Percentiles rank a stretch among this genome's conserved stretches.
Conservation (phyloP, 2,797 vertebrate species). For the Aplochiton taeniatus region DNA sequence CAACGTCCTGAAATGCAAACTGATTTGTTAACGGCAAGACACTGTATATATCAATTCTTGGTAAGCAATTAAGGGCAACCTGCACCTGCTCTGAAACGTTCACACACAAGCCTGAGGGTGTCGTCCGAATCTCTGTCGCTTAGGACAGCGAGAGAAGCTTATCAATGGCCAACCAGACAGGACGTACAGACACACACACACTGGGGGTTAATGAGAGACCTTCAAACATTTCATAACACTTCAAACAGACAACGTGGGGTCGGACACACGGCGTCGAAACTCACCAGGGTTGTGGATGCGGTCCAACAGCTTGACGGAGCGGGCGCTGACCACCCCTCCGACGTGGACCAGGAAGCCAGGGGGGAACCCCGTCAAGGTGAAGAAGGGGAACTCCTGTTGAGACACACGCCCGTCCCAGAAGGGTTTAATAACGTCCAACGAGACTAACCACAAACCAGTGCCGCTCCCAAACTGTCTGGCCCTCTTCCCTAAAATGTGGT, state of each 20-base stretch:
- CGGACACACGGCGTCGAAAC: conserved; percentile 34
- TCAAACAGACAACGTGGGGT: no score
- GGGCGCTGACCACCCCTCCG: conserved; percentile 95
- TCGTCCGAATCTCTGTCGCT: conserved; percentile 18
- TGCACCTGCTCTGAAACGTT: conserved; percentile 47
- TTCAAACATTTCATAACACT: conserved; percentile 10
- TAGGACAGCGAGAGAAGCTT: conserved; percentile 30
- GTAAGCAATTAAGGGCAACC: conserved; percentile 47
- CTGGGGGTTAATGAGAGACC: conserved; percentile 34
- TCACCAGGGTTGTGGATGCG: conserved; percentile 98
- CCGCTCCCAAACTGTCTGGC: no score
- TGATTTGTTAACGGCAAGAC: not conserved
- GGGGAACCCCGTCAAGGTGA: conserved; percentile 94
- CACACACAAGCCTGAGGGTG: conserved; percentile 12
- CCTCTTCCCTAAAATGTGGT: no score
- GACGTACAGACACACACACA: conserved; percentile 31
- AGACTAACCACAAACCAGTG: no score
- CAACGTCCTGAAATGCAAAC: no score
- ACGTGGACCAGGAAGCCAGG: conserved; percentile 91
- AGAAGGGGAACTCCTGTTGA: conserved; percentile 94
- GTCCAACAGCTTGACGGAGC: conserved; percentile 96
- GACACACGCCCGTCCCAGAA: not conserved
- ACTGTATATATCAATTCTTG: not conserved
- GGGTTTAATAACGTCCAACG: not conserved
- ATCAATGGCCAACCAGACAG: conserved; percentile 31